Evolutionary conservation across 2,888 invertebrate genomes (phyloP).

Genomic region (Antitype chi): DNA sequence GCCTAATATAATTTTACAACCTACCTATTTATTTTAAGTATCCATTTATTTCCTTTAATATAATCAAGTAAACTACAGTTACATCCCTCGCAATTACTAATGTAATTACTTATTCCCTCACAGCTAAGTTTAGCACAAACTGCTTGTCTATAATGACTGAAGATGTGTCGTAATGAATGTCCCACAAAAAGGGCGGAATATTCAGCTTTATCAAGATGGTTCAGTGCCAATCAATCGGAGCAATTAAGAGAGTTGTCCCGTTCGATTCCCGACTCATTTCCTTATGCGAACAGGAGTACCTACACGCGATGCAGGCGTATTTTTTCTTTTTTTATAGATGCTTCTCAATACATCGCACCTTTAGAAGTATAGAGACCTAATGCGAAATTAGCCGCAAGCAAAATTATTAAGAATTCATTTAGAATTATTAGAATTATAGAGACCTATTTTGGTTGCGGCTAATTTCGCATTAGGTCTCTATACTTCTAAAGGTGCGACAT

Average conservation of each 20-base stretch:
- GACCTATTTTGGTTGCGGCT: too few relatives aligned
- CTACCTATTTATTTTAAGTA: neutral
- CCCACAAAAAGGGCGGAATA: slow-evolving; percentile 54
- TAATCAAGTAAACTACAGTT: slow-evolving; percentile 23
- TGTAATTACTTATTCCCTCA: slow-evolving; percentile 58
- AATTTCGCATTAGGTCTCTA: too few relatives aligned
- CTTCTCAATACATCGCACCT: slow-evolving; percentile 24
- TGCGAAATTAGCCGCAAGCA: too few relatives aligned
- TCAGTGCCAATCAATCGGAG: slow-evolving; percentile 71
- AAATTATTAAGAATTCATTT: too few relatives aligned
- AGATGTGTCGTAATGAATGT: slow-evolving; percentile 63
- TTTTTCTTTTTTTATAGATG: slow-evolving; percentile 44
- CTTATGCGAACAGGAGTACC: slow-evolving; percentile 60
- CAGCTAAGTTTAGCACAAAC: slow-evolving; percentile 34
- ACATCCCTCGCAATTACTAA: slow-evolving; percentile 38
- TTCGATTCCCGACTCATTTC: slow-evolving; percentile 70
- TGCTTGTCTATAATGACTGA: slow-evolving; percentile 54
- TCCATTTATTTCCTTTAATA: neutral
- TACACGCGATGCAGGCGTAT: slow-evolving; percentile 53
- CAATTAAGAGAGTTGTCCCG: slow-evolving; percentile 70
- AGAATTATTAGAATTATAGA: too few relatives aligned
- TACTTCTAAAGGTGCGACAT: too few relatives aligned
- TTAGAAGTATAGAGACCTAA: too few relatives aligned
- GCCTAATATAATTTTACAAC: neutral
- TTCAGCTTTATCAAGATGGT: slow-evolving; percentile 62